Evolutionary conservation across 2,113 vertebrate species (phyloP).

Genomic region (Danionella cerebrum): DNA sequence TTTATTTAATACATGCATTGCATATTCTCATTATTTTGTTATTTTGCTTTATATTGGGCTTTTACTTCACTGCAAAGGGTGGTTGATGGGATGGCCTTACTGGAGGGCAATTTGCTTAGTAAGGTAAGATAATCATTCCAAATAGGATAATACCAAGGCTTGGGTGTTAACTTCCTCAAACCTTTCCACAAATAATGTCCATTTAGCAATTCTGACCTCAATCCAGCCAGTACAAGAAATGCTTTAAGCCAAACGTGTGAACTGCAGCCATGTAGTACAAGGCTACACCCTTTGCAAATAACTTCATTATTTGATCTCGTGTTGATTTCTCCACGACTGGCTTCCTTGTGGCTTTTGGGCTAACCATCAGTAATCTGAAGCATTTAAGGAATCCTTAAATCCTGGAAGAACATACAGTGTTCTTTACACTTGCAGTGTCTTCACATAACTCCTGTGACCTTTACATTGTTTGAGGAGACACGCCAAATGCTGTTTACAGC

Average conservation of each 20-base stretch:
- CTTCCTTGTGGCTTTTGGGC: background rate
- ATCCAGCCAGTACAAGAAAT: background rate
- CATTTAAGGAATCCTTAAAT: background rate
- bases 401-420: background rate
- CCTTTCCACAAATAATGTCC: background rate
- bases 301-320: background rate
- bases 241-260: constrained; percentile 13
- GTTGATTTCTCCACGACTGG: background rate
- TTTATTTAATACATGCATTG: too few relatives aligned
- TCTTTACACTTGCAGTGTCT: background rate
- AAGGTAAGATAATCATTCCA: background rate
- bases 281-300: constrained; percentile 23
- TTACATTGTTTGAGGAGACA: background rate
- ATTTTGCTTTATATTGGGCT: too few relatives aligned
- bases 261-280: background rate
- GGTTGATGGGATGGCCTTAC: too few relatives aligned
- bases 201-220: background rate
- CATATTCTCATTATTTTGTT: too few relatives aligned
- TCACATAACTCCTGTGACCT: background rate
- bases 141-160: background rate
- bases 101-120: background rate
- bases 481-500: background rate
- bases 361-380: background rate
- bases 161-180: background rate
- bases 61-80: too few relatives aligned